phyloP scores from a whole-genome alignment of 2,888 invertebrate species.

The Synergus laeviventris region DNA sequence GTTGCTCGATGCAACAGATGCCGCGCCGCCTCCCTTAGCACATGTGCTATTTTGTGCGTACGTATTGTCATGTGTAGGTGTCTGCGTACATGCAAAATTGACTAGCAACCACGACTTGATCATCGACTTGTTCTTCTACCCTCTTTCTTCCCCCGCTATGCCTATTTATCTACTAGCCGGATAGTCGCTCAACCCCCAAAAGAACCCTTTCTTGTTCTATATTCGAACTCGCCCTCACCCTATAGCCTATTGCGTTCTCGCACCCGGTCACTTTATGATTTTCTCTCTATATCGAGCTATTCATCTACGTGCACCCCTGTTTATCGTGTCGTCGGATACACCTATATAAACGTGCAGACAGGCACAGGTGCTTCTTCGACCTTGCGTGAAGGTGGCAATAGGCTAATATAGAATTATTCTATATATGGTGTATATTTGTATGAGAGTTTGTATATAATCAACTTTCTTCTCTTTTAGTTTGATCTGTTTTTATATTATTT shows the following conservation, averaged over 20 bases:
- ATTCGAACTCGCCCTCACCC: constrained; percentile 8
- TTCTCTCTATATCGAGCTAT: constrained; percentile 20
- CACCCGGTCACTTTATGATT: constrained; percentile 17
- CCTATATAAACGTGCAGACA: neutral
- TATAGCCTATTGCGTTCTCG: neutral
- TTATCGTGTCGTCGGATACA: constrained; percentile 43
- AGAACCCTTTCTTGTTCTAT: neutral
- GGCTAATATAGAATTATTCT: neutral
- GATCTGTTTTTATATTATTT: no score
- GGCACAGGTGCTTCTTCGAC: constrained; percentile 49
- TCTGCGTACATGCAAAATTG: neutral
- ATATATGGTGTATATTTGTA: neutral
- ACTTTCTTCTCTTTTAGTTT: neutral
- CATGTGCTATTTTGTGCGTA: constrained; percentile 47
- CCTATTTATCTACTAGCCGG: constrained; percentile 17
- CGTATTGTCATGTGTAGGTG: constrained; percentile 7
- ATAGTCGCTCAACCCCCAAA: constrained; percentile 10
- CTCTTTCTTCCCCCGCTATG: constrained; percentile 18
- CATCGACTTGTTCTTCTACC: constrained; percentile 38
- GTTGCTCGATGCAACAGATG: constrained; percentile 51
- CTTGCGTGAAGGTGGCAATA: constrained; percentile 42
- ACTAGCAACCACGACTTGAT: constrained; percentile 42
- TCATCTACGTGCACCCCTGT: constrained; percentile 42
- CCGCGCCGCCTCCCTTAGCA: constrained; percentile 46
- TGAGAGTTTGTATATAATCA: neutral